phyloP scores from a whole-genome alignment of 2,113 vertebrate genomes.

The Mirza zaza region DNA sequence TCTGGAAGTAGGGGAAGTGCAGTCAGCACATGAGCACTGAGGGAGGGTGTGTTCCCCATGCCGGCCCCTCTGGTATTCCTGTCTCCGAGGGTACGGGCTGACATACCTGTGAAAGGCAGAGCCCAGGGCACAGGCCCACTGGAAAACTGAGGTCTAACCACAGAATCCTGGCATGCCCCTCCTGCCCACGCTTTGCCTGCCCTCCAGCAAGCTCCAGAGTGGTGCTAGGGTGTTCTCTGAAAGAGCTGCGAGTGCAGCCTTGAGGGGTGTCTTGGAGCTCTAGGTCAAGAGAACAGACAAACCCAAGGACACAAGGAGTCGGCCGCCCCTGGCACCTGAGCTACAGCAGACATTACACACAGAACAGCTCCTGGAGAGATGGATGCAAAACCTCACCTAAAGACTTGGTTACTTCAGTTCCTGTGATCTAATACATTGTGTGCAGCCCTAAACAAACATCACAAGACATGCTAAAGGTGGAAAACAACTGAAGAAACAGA shows the following conservation, averaged over 20 bases:
- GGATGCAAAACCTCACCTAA: background rate
- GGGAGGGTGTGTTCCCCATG: no score
- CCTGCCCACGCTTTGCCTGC: background rate
- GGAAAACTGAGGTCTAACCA: background rate
- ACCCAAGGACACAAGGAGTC: background rate
- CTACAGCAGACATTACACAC: background rate
- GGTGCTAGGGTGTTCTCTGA: background rate
- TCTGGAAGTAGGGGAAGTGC: background rate
- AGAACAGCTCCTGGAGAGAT: background rate
- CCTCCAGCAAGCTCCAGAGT: background rate
- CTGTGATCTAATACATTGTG: no score
- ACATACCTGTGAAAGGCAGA: no score
- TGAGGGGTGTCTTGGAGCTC: no score
- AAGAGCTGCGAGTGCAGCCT: background rate
- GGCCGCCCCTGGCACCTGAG: background rate
- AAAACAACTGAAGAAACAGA: background rate
- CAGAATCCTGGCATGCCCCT: background rate
- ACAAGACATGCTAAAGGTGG: background rate
- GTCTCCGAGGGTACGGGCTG: background rate
- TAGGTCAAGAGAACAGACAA: background rate
- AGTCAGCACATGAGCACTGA: no score
- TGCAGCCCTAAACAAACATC: background rate
- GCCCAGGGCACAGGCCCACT: background rate
- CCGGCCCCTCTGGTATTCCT: background rate
- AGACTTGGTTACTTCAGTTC: background rate